These are phyloP conservation scores for Bradypodion ventrale DNA, from an alignment of 2,797 vertebrate species.

Conservation along the genomic window DNA sequence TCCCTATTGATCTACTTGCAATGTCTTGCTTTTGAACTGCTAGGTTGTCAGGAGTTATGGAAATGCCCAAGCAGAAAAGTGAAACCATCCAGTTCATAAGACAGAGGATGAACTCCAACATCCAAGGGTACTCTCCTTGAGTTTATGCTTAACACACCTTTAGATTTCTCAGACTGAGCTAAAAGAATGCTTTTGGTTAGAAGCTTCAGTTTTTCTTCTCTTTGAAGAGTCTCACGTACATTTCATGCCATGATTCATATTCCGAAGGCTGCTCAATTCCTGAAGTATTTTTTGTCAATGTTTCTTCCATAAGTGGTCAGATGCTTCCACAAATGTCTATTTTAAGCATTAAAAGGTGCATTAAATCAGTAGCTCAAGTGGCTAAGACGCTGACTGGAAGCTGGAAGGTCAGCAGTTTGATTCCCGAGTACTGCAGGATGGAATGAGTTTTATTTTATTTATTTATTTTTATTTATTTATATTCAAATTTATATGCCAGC, in stretches of 20 bases:
- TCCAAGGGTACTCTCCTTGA: constrained; percentile 92
- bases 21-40: too few species aligned
- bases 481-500: too few species aligned
- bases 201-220: constrained; percentile 83
- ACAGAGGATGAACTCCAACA: constrained; percentile 85
- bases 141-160: constrained; percentile 82
- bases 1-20: too few species aligned
- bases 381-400: too few species aligned
- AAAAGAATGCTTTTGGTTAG: constrained; percentile 86
- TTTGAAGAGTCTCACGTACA: constrained; percentile 83
- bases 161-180: constrained; percentile 84
- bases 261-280: constrained; percentile 77
- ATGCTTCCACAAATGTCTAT: constrained; percentile 76
- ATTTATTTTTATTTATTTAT: too few species aligned
- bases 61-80: constrained; percentile 62
- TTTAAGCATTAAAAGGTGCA: constrained; percentile 23
- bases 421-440: too few species aligned
- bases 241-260: constrained; percentile 90
- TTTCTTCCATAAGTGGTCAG: constrained; percentile 84
- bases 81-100: constrained; percentile 80
- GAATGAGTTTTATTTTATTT: too few species aligned
- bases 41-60: too few species aligned
- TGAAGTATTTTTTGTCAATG: constrained; percentile 88
- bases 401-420: too few species aligned
- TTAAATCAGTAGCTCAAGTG: too few species aligned